A percentile compares a stretch with the other conserved stretches of the same genome.
Conservation (phyloP, 2,888 invertebrate genomes). For the Apotomis capreana region DNA sequence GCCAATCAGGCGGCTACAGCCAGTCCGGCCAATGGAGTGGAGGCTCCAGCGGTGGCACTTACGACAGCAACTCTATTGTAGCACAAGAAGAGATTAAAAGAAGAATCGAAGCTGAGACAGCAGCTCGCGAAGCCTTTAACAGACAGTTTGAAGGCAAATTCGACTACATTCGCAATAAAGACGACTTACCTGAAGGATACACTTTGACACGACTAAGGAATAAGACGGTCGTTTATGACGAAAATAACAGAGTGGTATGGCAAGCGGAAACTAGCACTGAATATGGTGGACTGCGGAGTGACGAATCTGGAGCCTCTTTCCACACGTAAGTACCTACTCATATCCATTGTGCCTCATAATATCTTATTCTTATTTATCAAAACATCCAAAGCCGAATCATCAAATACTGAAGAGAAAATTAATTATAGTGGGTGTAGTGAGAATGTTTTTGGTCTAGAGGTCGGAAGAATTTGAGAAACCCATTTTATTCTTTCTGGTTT, state of each 20-base stretch:
- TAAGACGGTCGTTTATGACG: conserved; percentile 67
- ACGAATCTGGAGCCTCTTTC: conserved; percentile 75
- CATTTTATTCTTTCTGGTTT: too few relatives aligned
- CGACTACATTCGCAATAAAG: conserved; percentile 45
- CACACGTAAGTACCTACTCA: conserved; percentile 64
- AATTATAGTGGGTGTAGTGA: too few relatives aligned
- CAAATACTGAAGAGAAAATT: too few relatives aligned
- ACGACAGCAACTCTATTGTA: conserved; percentile 14
- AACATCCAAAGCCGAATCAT: too few relatives aligned
- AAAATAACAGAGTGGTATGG: conserved; percentile 74
- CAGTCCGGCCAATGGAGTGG: conserved; percentile 52
- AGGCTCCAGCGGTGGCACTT: conserved; percentile 42
- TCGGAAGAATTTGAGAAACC: too few relatives aligned
- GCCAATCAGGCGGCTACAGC: conserved; percentile 51
- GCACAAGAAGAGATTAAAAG: conserved; percentile 15
- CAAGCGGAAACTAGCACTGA: conserved; percentile 81
- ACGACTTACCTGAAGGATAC: conserved; percentile 55
- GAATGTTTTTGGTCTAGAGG: too few relatives aligned
- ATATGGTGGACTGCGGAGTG: conserved; percentile 71
- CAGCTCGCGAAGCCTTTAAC: conserved; percentile 12
- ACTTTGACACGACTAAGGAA: conserved; percentile 64
- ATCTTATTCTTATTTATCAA: too few relatives aligned
- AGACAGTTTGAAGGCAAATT: conserved; percentile 18
- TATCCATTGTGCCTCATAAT: too few relatives aligned
- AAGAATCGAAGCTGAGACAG: conserved; percentile 14